Percentiles rank a stretch among this genome's conserved stretches.
Conservation (phyloP, 2,113 vertebrate genomes). For the Salvelinus fontinalis region DNA sequence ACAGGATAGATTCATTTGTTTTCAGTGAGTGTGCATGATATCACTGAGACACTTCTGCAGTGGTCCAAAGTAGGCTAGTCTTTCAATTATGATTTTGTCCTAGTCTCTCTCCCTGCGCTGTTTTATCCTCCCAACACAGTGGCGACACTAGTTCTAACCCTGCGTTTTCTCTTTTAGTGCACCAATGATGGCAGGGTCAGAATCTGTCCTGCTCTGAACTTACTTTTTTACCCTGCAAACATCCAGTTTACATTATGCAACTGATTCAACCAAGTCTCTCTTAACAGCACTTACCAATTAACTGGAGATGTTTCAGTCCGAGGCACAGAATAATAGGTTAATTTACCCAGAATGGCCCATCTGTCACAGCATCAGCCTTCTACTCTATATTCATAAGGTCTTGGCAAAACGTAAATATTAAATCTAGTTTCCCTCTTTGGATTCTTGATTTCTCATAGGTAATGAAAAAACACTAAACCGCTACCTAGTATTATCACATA, state of each 20-base stretch:
- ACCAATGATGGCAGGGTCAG: background rate
- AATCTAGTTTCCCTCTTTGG: background rate
- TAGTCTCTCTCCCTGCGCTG: background rate
- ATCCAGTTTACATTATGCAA: background rate
- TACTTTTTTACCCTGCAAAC: background rate
- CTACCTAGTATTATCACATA: slow-evolving; percentile 63
- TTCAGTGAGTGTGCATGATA: slow-evolving; percentile 10
- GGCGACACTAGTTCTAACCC: background rate
- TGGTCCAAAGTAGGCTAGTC: slow-evolving; percentile 1
- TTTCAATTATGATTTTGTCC: slow-evolving; percentile 3
- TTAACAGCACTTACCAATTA: background rate
- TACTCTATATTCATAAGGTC: background rate
- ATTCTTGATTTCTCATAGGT: background rate
- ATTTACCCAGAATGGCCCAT: background rate
- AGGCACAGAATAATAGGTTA: background rate
- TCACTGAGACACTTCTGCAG: slow-evolving; percentile 10
- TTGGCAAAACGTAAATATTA: slow-evolving; percentile 8
- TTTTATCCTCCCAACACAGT: background rate
- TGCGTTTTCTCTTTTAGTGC: background rate
- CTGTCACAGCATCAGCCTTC: background rate
- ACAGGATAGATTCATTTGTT: slow-evolving; percentile 8
- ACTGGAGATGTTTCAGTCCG: background rate
- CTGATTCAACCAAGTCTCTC: slow-evolving; percentile 13
- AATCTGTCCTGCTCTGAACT: slow-evolving; percentile 14
- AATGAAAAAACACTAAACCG: background rate